Percentiles rank a stretch among this genome's conserved stretches.
phyloP scores from a whole-genome alignment of 37 sponge, comb jelly and placozoan genomes.

The Theonella swinhoei region DNA sequence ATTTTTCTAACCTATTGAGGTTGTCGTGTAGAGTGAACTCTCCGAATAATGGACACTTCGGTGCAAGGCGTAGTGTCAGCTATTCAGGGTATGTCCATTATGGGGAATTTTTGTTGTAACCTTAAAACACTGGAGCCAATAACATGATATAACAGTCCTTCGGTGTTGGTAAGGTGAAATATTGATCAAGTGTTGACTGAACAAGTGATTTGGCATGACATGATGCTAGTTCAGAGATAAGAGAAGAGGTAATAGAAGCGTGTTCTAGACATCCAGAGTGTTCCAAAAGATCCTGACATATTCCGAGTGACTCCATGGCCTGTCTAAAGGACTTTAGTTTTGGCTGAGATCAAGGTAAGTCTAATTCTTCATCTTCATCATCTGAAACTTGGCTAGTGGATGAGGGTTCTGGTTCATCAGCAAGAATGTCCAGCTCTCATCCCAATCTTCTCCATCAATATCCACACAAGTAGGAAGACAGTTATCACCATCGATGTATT shows the following conservation, averaged over 20 bases:
- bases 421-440: background rate
- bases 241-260: background rate
- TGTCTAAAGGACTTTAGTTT: background rate
- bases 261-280: background rate
- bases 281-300: too few relatives aligned
- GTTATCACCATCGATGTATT: constrained; percentile 2
- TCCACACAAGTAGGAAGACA: background rate
- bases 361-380: background rate
- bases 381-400: background rate
- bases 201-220: background rate
- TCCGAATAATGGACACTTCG: too few relatives aligned
- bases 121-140: too few relatives aligned
- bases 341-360: background rate
- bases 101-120: too few relatives aligned
- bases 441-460: background rate
- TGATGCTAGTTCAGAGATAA: background rate
- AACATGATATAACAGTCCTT: too few relatives aligned
- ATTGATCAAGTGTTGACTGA: background rate
- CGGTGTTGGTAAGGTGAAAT: too few relatives aligned
- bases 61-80: too few relatives aligned
- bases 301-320: background rate
- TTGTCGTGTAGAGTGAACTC: too few relatives aligned
- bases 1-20: too few relatives aligned
- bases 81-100: too few relatives aligned
- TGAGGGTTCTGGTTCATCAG: background rate